A percentile compares a stretch with the other conserved stretches of the same genome.
Evolutionary conservation across 2,797 vertebrate species (phyloP).

Genomic region (Rhabdophis nuchalis): DNA sequence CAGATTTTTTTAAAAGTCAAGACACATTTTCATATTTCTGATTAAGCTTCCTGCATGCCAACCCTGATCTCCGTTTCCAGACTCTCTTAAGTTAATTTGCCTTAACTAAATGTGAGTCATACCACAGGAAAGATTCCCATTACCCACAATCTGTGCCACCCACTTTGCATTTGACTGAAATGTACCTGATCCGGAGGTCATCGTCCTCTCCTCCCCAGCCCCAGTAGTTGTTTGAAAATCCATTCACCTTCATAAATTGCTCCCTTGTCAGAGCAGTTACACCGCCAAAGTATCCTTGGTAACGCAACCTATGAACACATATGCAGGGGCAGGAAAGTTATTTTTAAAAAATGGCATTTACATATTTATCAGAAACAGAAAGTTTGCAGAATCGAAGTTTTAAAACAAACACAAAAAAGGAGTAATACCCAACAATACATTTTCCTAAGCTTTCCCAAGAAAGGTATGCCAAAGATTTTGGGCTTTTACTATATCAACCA

Average conservation of each 20-base stretch:
- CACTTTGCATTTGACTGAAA: conserved; percentile 13
- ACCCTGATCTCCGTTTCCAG: background rate
- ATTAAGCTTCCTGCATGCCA: background rate
- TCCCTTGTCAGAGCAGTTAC: conserved; percentile 89
- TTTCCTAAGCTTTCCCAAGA: background rate
- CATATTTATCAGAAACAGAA: background rate
- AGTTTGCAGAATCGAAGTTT: background rate
- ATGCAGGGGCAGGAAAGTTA: background rate
- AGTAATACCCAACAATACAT: background rate
- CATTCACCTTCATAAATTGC: conserved; percentile 89
- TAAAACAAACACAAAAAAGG: background rate
- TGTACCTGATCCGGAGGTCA: conserved; percentile 90
- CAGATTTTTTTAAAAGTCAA: background rate
- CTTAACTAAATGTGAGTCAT: background rate
- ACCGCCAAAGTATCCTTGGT: conserved; percentile 93
- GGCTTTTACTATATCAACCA: background rate
- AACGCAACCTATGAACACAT: conserved; percentile 77
- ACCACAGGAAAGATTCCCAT: background rate
- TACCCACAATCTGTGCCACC: background rate
- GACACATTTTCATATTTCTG: background rate
- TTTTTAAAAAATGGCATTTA: background rate
- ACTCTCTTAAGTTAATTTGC: background rate
- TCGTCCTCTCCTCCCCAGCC: conserved; percentile 98
- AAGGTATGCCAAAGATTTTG: background rate
- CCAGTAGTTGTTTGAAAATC: conserved; percentile 97